Evolutionary conservation across 2,797 vertebrate genomes (phyloP), one percentile per base, ranked within the genome.

Genomic region (Neoniphon sammara): DNA sequence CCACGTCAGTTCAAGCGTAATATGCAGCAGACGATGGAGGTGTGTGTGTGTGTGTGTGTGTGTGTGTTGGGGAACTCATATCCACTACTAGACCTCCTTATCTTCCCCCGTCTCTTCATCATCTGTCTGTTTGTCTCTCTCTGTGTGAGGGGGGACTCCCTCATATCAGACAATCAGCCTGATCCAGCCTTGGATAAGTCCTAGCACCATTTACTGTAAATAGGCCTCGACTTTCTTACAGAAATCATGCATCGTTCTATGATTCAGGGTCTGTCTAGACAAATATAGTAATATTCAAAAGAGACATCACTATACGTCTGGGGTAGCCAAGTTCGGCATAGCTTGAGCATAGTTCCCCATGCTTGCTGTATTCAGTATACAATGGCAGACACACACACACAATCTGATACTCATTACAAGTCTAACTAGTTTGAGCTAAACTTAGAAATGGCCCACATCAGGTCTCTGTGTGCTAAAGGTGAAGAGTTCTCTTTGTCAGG

Each of bases 11-110:
- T 87, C 87, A 91, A 90, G 89, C 91, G 55, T 88, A 66, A 68
- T 31, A 84, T 69, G 67, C 87, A 91, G 83, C 86, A 92, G 91
- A 92, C 88, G 66, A 89, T 90, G 87, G 73, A 84, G 85, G 85
- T 70, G 81, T 44, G 71, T 69, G 73, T 82, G 42, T 70, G 25
- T 81, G 70, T 75, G 66, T 75, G 70, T 63, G 55, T 67, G 49
- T 75, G 47, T 70, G 64, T 64, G 34, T 39, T 62, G 8, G 58
- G 34, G 71, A 47, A 53, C 68, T 80, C 62, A 55, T 66, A 21
- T 85, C 77, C 34, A 6, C 77, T n/a, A 65, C 77, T 74, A 77
- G 85, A 69, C 70, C 73, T 62, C 65, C 82, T 91, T 90, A 91
- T 90, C 62, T 21, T 63, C 59, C 9, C 61, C 17, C 60, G 74